Evolutionary conservation across 2,797 vertebrate genomes (phyloP).

Genomic region (Anniella stebbinsi): DNA sequence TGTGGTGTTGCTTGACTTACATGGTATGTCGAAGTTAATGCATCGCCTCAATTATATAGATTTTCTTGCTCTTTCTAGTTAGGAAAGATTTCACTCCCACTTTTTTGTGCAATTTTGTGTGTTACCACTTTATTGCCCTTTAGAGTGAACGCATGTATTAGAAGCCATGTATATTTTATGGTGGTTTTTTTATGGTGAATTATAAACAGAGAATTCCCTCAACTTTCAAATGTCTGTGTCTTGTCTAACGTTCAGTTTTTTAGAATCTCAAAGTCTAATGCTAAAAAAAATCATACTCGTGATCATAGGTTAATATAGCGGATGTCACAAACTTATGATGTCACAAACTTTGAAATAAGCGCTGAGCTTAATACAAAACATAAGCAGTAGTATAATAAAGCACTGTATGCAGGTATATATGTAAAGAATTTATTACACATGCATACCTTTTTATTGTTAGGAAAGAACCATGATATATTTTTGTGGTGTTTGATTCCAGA

Average conservation of each 20-base stretch:
- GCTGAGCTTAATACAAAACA: conserved; percentile 56
- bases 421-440: conserved; percentile 61
- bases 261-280: conserved; percentile 12
- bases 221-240: fast-evolving
- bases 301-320: conserved; percentile 36
- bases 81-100: background rate
- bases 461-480: conserved; percentile 65
- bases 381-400: conserved; percentile 69
- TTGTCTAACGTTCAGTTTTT: conserved; percentile 1
- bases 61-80: background rate
- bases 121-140: background rate
- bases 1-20: background rate
- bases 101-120: background rate
- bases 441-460: conserved; percentile 66
- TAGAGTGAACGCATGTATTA: background rate
- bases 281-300: background rate
- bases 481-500: conserved; percentile 68
- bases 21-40: conserved; percentile 37
- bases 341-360: conserved; percentile 76
- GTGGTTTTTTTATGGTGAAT: background rate
- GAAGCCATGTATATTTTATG: conserved; percentile 8
- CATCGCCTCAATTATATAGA: background rate
- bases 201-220: background rate
- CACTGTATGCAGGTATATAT: conserved; percentile 59
- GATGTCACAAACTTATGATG: conserved; percentile 75